Conservation (phyloP, 2,888 invertebrate species). For the Cataglyphis altisquamis region DNA sequence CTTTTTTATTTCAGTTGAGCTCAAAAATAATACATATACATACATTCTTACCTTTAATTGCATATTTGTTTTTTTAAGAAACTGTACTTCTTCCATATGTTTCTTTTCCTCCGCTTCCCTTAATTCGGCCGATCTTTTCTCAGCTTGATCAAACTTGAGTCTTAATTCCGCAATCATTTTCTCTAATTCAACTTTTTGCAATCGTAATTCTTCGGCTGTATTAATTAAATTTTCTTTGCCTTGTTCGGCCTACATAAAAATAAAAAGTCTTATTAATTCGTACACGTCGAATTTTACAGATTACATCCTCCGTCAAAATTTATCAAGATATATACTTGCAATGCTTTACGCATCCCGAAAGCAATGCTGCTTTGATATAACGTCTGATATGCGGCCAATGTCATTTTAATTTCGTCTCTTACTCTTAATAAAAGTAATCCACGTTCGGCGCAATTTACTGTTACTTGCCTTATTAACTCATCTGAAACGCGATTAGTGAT, state of each 20-base stretch:
- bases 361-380: conserved; percentile 99
- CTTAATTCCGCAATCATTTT: conserved; percentile 88
- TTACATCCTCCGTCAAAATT: background rate
- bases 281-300: conserved; percentile 21
- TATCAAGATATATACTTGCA: conserved; percentile 89
- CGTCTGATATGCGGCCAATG: conserved; percentile 98
- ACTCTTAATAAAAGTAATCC: conserved; percentile 97
- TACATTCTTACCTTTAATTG: conserved; percentile 92
- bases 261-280: background rate
- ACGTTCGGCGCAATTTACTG: conserved; percentile 98
- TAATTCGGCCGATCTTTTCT: conserved; percentile 93
- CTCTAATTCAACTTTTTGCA: conserved; percentile 89
- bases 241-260: conserved; percentile 91
- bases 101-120: conserved; percentile 96
- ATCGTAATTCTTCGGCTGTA: conserved; percentile 90
- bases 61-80: conserved; percentile 97
- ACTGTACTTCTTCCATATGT: conserved; percentile 96
- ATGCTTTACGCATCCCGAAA: conserved; percentile 99
- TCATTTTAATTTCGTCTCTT: conserved; percentile 98
- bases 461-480: conserved; percentile 97
- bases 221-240: conserved; percentile 94
- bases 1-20: background rate
- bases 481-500: conserved; percentile 86
- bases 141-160: conserved; percentile 93
- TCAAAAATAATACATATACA: conserved; percentile 7